phyloP scores from a whole-genome alignment of 2,113 vertebrate species.

The Narcine bancroftii region DNA sequence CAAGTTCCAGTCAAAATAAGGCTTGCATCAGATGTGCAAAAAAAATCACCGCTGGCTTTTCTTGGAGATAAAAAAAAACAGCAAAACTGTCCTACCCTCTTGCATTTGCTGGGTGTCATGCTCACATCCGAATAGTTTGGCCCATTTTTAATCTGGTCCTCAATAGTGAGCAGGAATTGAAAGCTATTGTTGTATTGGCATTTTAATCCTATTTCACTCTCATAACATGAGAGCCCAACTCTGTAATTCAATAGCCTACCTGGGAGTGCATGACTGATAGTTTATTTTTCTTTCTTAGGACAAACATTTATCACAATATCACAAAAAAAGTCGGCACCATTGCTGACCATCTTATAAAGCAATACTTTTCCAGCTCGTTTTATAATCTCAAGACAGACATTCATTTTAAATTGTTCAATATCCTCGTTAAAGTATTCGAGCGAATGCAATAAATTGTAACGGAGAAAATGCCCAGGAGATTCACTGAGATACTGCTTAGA shows the following conservation, averaged over 20 bases:
- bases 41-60: background rate
- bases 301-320: background rate
- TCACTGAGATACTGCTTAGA: too few species aligned
- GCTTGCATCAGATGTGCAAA: background rate
- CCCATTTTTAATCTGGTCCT: background rate
- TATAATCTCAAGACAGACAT: background rate
- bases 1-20: background rate
- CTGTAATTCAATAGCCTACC: background rate
- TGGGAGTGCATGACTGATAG: background rate
- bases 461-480: background rate
- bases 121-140: background rate
- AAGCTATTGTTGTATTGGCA: background rate
- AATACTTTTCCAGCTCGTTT: background rate
- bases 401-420: background rate
- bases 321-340: background rate
- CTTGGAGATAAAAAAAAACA: too few species aligned
- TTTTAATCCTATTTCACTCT: background rate
- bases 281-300: background rate
- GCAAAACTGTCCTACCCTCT: too few species aligned
- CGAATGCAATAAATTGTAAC: background rate
- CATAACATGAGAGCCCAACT: background rate
- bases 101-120: background rate
- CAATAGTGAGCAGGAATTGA: background rate
- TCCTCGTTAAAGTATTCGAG: background rate
- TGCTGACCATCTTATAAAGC: too few species aligned